Conservation (phyloP, 37 sponge, comb jelly and placozoan genomes). For the Bolinopsis microptera region DNA sequence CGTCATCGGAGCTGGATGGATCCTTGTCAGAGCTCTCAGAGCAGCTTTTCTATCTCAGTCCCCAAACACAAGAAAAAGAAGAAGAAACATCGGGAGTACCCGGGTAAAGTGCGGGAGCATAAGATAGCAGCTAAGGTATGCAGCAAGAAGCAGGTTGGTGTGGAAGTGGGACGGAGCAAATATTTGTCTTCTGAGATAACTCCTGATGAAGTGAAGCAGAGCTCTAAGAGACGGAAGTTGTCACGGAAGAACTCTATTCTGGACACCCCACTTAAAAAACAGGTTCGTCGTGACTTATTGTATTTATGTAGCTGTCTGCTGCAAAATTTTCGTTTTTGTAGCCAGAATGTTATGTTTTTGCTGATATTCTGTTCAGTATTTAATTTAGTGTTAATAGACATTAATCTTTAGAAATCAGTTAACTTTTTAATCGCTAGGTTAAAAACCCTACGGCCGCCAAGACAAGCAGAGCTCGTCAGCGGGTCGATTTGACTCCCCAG, state of each 20-base stretch:
- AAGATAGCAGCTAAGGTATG: slow-evolving; percentile 56
- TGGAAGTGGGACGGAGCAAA: neutral
- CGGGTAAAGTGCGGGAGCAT: neutral
- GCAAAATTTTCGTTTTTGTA: too few relatives aligned
- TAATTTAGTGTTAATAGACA: too few relatives aligned
- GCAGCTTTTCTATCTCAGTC: slow-evolving; percentile 23
- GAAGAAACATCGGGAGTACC: neutral
- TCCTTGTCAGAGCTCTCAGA: neutral
- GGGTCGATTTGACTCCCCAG: slow-evolving; percentile 25
- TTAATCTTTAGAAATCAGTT: too few relatives aligned
- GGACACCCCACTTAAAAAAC: slow-evolving; percentile 61
- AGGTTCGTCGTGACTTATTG: too few relatives aligned
- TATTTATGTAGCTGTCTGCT: too few relatives aligned
- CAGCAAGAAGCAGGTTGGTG: slow-evolving; percentile 33
- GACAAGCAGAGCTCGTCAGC: neutral
- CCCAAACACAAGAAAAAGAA: slow-evolving; percentile 57
- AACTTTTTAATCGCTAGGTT: neutral
- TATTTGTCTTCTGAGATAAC: slow-evolving; percentile 11
- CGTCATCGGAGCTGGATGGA: slow-evolving; percentile 53
- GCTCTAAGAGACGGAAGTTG: slow-evolving; percentile 47
- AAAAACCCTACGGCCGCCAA: slow-evolving; percentile 28
- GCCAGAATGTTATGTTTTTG: too few relatives aligned
- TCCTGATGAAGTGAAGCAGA: slow-evolving; percentile 29
- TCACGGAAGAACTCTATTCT: slow-evolving; percentile 52
- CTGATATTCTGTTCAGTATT: too few relatives aligned